Conservation (phyloP, 2,888 invertebrate species). For the Acanthosoma haemorrhoidale region DNA sequence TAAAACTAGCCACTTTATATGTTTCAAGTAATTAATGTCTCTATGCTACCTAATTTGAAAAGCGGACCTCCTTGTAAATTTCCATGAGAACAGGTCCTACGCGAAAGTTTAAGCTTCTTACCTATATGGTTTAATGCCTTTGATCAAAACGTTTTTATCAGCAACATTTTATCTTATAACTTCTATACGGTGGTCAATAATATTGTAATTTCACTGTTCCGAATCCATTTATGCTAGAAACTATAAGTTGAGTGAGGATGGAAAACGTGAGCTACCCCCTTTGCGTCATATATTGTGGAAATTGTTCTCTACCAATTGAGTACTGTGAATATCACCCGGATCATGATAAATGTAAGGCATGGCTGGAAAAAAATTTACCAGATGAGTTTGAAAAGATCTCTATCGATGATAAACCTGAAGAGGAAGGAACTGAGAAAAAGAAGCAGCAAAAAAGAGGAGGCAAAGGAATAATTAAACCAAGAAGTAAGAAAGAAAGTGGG, state of each 20-base stretch:
- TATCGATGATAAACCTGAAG: slow-evolving; percentile 59
- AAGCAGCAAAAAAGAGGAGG: slow-evolving; percentile 95
- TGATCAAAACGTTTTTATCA: no score
- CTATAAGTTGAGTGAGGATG: slow-evolving; percentile 52
- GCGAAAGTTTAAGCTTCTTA: no score
- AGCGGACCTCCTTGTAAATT: no score
- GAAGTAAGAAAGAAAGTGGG: slow-evolving; percentile 90
- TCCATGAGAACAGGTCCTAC: no score
- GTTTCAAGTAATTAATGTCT: no score
- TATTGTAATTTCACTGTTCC: no score
- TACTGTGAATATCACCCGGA: slow-evolving; percentile 98
- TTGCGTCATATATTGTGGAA: slow-evolving; percentile 84
- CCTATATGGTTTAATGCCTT: no score
- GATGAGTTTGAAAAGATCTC: slow-evolving; percentile 82
- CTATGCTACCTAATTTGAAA: no score
- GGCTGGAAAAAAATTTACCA: slow-evolving; percentile 92
- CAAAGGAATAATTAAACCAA: slow-evolving; percentile 90
- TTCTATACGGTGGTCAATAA: no score
- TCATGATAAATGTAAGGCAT: slow-evolving; percentile 93
- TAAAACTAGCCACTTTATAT: no score
- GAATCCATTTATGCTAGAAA: neutral
- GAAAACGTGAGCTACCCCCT: slow-evolving; percentile 61
- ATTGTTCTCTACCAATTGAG: slow-evolving; percentile 92
- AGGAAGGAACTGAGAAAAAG: slow-evolving; percentile 79
- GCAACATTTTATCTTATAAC: no score